Conservation (phyloP, 1,140 invertebrate species). For the Proctacanthus coquilletti region DNA sequence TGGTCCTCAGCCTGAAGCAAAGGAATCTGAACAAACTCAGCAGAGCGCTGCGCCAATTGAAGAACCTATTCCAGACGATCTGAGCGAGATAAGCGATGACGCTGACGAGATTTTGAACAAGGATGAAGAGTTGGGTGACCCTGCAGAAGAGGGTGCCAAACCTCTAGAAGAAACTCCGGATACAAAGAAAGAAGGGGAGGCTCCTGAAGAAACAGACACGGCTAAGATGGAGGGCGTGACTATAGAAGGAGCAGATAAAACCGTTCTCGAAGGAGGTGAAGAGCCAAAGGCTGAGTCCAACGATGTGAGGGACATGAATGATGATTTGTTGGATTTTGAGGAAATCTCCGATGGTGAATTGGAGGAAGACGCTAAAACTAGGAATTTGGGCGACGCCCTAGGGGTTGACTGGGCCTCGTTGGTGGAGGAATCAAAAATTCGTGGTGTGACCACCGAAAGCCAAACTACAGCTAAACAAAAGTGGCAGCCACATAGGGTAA, state of each 20-base stretch:
- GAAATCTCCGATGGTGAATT: slow-evolving; percentile 79
- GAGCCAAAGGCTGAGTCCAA: slow-evolving; percentile 23
- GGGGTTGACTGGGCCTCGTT: slow-evolving; percentile 87
- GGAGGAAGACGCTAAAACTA: slow-evolving; percentile 52
- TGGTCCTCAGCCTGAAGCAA: slow-evolving; percentile 6
- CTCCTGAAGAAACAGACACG: slow-evolving; percentile 16
- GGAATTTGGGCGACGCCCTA: slow-evolving; percentile 68
- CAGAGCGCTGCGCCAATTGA: too few species aligned
- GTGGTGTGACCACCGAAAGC: slow-evolving; percentile 30
- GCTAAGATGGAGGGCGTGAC: slow-evolving; percentile 10
- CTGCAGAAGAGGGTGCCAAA: slow-evolving; percentile 6
- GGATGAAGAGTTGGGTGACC: slow-evolving; percentile 18
- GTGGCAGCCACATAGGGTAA: slow-evolving; percentile 58
- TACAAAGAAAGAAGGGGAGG: neutral
- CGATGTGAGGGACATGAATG: slow-evolving; percentile 33
- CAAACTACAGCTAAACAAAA: slow-evolving; percentile 44
- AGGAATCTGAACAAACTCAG: neutral
- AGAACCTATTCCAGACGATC: slow-evolving; percentile 48
- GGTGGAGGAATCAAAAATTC: slow-evolving; percentile 54
- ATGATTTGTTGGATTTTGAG: slow-evolving; percentile 62
- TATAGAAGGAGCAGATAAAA: slow-evolving; percentile 12
- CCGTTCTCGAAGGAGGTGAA: slow-evolving; percentile 16
- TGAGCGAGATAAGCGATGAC: slow-evolving; percentile 76
- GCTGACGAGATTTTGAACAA: slow-evolving; percentile 66
- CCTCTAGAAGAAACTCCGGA: slow-evolving; percentile 4